Conservation (phyloP, 2,888 invertebrate genomes). For the Limnephilus lunatus region DNA sequence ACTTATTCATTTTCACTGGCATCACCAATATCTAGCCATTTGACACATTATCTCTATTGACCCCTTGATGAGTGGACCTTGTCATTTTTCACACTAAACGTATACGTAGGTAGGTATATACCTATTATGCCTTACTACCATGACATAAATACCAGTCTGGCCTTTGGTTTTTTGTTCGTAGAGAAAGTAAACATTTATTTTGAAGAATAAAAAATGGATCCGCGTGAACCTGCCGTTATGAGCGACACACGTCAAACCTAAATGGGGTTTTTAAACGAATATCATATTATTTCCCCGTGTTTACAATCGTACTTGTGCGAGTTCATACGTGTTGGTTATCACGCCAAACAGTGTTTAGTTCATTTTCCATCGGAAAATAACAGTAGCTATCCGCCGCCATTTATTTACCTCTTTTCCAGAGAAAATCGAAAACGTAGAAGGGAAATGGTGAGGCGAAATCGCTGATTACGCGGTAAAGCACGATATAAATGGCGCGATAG, state of each 20-base stretch:
- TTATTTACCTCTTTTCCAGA: background rate
- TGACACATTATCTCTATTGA: too few species aligned
- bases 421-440: background rate
- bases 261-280: background rate
- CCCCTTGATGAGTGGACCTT: too few species aligned
- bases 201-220: background rate
- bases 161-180: background rate
- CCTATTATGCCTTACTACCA: background rate
- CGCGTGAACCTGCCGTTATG: background rate
- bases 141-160: background rate
- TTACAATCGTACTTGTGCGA: background rate
- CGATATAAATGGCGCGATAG: background rate
- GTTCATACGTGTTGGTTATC: background rate
- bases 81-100: too few species aligned
- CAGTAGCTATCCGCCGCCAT: background rate
- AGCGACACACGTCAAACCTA: constrained; percentile 2
- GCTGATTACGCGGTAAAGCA: background rate
- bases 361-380: background rate
- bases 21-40: too few species aligned
- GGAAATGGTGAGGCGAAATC: background rate
- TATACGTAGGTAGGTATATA: background rate
- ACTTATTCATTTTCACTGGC: too few species aligned
- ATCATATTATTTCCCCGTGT: background rate
- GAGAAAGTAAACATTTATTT: background rate
- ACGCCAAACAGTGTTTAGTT: constrained; percentile 19